These are phyloP conservation scores for Lithophane leautieri DNA, from an alignment of 2,888 invertebrate species.

Conservation along the genomic window DNA sequence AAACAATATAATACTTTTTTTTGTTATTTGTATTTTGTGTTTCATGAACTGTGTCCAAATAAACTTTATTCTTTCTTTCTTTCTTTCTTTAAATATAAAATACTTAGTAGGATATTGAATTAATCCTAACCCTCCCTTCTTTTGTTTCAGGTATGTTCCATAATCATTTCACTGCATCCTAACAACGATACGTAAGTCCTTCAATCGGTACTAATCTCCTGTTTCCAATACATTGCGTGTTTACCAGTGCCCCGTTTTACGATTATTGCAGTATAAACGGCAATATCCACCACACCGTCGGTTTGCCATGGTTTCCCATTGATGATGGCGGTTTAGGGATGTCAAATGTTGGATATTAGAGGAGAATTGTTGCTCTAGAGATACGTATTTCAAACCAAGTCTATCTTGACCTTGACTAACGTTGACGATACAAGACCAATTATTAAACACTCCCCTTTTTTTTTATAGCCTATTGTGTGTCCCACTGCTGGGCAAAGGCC, in stretches of 20 bases:
- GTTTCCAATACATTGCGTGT: constrained; percentile 64
- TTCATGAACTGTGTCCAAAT: too few species aligned
- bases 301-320: constrained; percentile 42
- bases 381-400: too few species aligned
- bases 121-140: constrained; percentile 22
- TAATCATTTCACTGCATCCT: not conserved
- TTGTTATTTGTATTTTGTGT: too few species aligned
- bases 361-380: not conserved
- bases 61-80: too few species aligned
- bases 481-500: too few species aligned
- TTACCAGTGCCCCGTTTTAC: constrained; percentile 46
- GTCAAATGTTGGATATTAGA: not conserved
- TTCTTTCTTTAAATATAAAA: too few species aligned
- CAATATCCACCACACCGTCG: constrained; percentile 58
- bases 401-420: too few species aligned
- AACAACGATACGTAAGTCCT: constrained; percentile 54
- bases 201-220: constrained; percentile 57
- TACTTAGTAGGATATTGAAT: too few species aligned
- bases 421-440: too few species aligned
- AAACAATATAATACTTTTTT: too few species aligned
- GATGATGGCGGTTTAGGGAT: constrained; percentile 35
- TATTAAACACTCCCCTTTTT: too few species aligned
- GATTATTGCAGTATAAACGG: constrained; percentile 54
- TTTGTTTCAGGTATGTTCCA: constrained; percentile 74
- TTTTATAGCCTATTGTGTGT: too few species aligned